A percentile compares a stretch with the other conserved stretches of the same genome.
phyloP scores from a whole-genome alignment of 1,140 invertebrate genomes.

The Neodiprion pinetum region DNA sequence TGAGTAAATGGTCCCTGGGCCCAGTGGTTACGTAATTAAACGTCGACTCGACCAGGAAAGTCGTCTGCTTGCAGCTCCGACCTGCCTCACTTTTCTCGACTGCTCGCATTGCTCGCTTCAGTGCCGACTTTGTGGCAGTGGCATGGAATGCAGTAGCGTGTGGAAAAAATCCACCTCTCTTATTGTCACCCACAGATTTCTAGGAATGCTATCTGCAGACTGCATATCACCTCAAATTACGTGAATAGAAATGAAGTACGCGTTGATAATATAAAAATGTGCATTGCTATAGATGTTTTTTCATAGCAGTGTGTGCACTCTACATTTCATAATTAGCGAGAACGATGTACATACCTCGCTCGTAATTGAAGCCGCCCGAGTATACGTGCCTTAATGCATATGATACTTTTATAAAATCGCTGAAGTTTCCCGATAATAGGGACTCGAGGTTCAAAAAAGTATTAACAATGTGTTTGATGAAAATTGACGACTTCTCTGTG shows the following conservation, averaged over 20 bases:
- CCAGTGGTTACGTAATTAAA: slow-evolving; percentile 15
- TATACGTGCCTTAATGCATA: too few relatives aligned
- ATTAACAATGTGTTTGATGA: not conserved
- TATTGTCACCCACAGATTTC: not conserved
- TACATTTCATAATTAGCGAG: too few relatives aligned
- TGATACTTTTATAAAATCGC: too few relatives aligned
- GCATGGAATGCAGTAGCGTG: not conserved
- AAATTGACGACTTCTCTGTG: not conserved
- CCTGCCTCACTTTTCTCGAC: slow-evolving; percentile 1
- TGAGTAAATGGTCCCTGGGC: slow-evolving; percentile 13
- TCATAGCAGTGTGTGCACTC: too few relatives aligned
- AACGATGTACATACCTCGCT: too few relatives aligned
- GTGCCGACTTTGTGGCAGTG: not conserved
- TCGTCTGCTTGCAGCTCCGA: not conserved
- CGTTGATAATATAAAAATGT: too few relatives aligned
- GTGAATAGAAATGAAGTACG: too few relatives aligned
- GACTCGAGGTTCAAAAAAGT: too few relatives aligned
- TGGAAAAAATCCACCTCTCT: not conserved
- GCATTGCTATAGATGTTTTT: too few relatives aligned
- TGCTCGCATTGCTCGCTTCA: not conserved
- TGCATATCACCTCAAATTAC: not conserved
- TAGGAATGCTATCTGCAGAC: not conserved
- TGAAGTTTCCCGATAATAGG: too few relatives aligned
- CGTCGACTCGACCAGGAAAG: not conserved
- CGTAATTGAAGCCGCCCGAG: too few relatives aligned